These are phyloP conservation scores for Tromatobia lineatoria DNA, from an alignment of 2,888 invertebrate genomes.

Conservation along the genomic window DNA sequence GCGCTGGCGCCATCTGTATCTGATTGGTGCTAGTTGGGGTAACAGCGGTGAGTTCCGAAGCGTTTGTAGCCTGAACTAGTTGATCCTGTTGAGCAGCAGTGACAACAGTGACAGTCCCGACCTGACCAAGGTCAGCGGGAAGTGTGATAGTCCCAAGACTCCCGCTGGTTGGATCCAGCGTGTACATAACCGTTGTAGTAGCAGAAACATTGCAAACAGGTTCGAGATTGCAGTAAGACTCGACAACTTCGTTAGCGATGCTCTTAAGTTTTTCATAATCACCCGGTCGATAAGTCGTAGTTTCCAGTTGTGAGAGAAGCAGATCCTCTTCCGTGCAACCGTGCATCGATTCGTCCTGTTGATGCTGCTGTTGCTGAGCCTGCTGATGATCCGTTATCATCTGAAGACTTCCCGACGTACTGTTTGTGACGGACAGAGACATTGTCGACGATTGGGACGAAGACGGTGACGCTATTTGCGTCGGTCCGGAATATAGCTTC, in stretches of 20 bases:
- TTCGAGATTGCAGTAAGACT: slow-evolving; percentile 91
- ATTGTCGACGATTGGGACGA: slow-evolving; percentile 83
- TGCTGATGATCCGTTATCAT: slow-evolving; percentile 80
- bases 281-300: slow-evolving; percentile 88
- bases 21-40: slow-evolving; percentile 85
- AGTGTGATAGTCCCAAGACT: slow-evolving; percentile 83
- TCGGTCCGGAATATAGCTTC: slow-evolving; percentile 86
- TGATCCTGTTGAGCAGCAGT: slow-evolving; percentile 81
- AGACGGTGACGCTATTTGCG: slow-evolving; percentile 78
- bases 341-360: slow-evolving; percentile 87
- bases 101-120: slow-evolving; percentile 83
- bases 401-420: slow-evolving; percentile 75
- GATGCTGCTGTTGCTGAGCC: slow-evolving; percentile 77
- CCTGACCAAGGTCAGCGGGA: slow-evolving; percentile 82
- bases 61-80: slow-evolving; percentile 79
- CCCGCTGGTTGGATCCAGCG: slow-evolving; percentile 83
- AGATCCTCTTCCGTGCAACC: slow-evolving; percentile 90
- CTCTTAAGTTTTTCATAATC: slow-evolving; percentile 95
- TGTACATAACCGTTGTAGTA: slow-evolving; percentile 84
- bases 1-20: slow-evolving; percentile 86
- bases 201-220: slow-evolving; percentile 84
- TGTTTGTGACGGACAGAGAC: slow-evolving; percentile 75
- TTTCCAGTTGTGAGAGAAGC: slow-evolving; percentile 89
- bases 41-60: slow-evolving; percentile 86
- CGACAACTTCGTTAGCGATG: slow-evolving; percentile 93